Base-by-base conservation (phyloP, 2,113 vertebrate species). In the Passer montanus region DNA sequence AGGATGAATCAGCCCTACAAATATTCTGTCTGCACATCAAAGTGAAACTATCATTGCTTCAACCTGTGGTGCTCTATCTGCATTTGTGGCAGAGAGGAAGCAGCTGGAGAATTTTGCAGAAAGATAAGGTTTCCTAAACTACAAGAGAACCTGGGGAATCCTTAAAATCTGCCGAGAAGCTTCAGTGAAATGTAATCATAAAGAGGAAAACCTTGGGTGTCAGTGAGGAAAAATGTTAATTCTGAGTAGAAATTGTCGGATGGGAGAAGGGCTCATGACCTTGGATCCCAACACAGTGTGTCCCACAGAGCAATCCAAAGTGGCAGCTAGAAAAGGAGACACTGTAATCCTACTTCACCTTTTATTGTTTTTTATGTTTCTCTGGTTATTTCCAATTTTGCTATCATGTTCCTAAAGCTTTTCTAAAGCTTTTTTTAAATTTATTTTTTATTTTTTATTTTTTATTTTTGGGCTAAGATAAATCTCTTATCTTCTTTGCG, bases 301-400 rank as follows among this genome's bases (percentile, higher is more conserved):
- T 87, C 49, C 63, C 44, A 64, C 56, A 79, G 49, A 64, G 44
- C 68, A 94, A 91, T 53, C 47, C 74, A 52, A 78, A 89, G 78
- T 64, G 66, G 39, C 69, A 82, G 74, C 41, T 79, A 37, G 62
- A 33, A 74, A 44, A 60, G 43, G 50, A 84, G 53, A 58, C 7
- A 27, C 6, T 33, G 26, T 70, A 75, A 90, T 85, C 59, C 87
- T 78, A 37, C 74, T 56, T 87, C 67, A 88, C 20, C 46, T 80
- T 85, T 83, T 83, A 73, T 76, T 90, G 41, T 41, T 41, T 95
- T 88, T 91, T n/a, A 49, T 90, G 58, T 85, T 92, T 75, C 47
- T 55, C 46, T 82, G 44, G 60, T 84, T 60, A 22, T 76, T 94
- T 90, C 53, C 24, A 76, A 56, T 87, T 93, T 95, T 80, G 37